These are phyloP conservation scores for Aculops lycopersici DNA, from an alignment of 1,140 invertebrate species.

Conservation along the genomic window DNA sequence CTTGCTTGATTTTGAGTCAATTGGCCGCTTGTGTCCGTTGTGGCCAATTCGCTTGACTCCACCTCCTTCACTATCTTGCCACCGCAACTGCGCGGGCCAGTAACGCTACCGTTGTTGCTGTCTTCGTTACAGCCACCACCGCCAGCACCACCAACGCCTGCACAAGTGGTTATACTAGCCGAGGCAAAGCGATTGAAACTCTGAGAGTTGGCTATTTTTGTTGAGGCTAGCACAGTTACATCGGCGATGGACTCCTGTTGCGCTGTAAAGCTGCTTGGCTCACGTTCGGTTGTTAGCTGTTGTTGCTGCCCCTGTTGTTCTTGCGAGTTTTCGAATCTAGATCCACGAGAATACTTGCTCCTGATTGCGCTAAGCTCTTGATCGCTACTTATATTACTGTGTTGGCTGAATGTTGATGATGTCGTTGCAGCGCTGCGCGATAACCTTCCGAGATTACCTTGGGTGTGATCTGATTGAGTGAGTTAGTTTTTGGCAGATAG, in stretches of 20 bases:
- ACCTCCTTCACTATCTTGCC: neutral
- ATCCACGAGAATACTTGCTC: no score
- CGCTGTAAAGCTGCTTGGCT: neutral
- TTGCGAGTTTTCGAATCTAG: constrained; percentile 16
- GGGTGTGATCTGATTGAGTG: no score
- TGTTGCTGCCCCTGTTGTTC: constrained; percentile 5
- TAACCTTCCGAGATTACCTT: no score
- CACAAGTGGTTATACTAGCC: neutral
- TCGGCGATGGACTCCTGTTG: neutral
- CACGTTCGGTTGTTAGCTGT: constrained; percentile 1
- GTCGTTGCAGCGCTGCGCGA: no score
- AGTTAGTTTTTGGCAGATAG: no score
- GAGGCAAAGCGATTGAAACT: neutral
- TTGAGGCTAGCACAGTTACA: neutral
- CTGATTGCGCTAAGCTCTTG: no score
- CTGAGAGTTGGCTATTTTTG: neutral
- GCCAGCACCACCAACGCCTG: neutral
- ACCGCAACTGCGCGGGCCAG: neutral
- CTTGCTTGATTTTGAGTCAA: neutral
- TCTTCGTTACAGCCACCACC: no score
- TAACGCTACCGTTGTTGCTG: neutral
- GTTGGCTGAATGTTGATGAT: no score
- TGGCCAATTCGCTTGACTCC: neutral
- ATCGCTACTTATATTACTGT: no score
- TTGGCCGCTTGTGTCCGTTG: no score